Percentiles rank a stretch among this genome's conserved stretches.
Conservation (phyloP, 2,888 invertebrate genomes). For the Spilosoma lubricipeda region DNA sequence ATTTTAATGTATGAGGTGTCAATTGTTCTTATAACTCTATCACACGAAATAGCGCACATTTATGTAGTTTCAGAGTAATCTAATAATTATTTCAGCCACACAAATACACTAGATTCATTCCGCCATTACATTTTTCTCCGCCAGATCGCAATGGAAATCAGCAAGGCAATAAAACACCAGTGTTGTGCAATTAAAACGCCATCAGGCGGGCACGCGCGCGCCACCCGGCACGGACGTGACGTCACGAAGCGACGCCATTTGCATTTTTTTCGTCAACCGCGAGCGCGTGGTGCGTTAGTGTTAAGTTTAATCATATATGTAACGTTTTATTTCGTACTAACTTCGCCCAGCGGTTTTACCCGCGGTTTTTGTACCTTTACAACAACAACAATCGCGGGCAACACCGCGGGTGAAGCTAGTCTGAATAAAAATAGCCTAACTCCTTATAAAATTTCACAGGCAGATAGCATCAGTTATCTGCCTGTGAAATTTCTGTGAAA, state of each 20-base stretch:
- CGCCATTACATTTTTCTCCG: constrained; percentile 30
- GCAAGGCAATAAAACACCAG: constrained; percentile 63
- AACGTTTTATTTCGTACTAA: background rate
- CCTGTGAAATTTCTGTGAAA: too few species aligned
- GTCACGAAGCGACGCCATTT: constrained; percentile 73
- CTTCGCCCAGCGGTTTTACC: too few species aligned
- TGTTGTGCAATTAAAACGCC: constrained; percentile 69
- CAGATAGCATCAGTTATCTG: too few species aligned
- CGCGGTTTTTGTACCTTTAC: too few species aligned
- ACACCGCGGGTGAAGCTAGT: too few species aligned
- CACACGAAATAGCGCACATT: too few species aligned
- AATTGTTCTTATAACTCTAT: too few species aligned
- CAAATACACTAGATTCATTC: constrained; percentile 22
- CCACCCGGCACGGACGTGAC: constrained; percentile 70
- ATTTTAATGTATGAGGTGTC: too few species aligned
- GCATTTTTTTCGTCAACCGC: constrained; percentile 73
- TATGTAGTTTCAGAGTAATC: too few species aligned
- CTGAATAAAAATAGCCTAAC: too few species aligned
- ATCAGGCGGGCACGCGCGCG: constrained; percentile 64
- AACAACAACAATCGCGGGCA: too few species aligned
- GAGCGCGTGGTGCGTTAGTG: constrained; percentile 53
- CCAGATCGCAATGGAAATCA: constrained; percentile 45
- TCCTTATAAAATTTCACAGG: too few species aligned
- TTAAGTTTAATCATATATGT: constrained; percentile 29
- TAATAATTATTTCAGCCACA: background rate